Evolutionary conservation across 92 coral and sea anemone genomes (phyloP).

Genomic region (Porites lobata): DNA sequence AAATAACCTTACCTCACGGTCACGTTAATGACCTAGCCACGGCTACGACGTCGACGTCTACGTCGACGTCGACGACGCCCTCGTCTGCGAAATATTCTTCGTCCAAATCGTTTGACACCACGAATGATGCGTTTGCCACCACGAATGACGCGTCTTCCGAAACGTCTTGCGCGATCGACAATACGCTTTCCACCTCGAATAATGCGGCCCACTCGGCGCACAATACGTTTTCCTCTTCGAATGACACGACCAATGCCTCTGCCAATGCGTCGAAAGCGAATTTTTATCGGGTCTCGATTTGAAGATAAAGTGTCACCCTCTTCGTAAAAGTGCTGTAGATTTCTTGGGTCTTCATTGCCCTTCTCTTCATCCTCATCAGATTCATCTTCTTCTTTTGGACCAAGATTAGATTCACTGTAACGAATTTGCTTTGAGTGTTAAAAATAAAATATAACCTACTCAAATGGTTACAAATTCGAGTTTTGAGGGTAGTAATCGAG

Average conservation of each 20-base stretch:
- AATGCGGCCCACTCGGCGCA: background rate
- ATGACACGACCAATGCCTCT: background rate
- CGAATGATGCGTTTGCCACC: background rate
- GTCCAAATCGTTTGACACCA: background rate
- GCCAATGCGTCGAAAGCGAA: background rate
- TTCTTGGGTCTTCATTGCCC: background rate
- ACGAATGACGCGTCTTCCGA: background rate
- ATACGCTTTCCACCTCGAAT: background rate
- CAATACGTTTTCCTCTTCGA: background rate
- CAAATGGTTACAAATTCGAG: no score
- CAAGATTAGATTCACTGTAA: background rate
- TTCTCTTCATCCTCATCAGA: no score
- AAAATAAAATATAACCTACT: no score
- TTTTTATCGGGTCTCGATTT: background rate
- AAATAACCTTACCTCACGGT: no score
- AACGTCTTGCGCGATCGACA: background rate
- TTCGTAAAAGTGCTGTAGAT: no score
- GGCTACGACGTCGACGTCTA: no score
- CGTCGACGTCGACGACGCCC: background rate
- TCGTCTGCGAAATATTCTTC: background rate
- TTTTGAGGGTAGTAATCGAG: no score
- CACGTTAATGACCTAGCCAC: no score
- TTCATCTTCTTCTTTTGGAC: background rate
- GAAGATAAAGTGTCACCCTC: no score
- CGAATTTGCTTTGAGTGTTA: no score